phyloP scores from a whole-genome alignment of 92 coral and sea anemone genomes.

The Metridium senile region DNA sequence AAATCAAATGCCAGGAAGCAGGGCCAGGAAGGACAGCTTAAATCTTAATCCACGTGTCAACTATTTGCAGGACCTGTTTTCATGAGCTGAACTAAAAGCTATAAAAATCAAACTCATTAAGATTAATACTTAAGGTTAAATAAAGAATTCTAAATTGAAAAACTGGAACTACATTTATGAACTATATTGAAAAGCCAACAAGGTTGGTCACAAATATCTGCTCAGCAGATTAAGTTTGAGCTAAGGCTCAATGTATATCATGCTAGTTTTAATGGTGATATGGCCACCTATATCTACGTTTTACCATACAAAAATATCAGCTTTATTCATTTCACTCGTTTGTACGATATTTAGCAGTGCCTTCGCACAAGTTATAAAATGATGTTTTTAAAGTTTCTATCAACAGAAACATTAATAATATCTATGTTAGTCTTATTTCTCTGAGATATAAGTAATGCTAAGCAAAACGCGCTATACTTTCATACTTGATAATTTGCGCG shows the following conservation, averaged over 20 bases:
- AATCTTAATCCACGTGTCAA: conserved; percentile 2
- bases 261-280: neutral
- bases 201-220: conserved; percentile 18
- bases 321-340: neutral
- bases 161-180: conserved; percentile 15
- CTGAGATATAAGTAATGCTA: neutral
- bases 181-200: conserved; percentile 14
- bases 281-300: neutral
- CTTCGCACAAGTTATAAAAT: neutral
- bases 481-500: neutral
- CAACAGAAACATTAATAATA: neutral
- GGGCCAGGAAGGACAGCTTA: conserved; percentile 1
- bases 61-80: neutral
- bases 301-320: neutral
- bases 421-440: neutral
- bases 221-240: conserved; percentile 5
- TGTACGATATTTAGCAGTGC: neutral
- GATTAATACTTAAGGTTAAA: neutral
- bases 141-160: conserved; percentile 11
- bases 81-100: neutral
- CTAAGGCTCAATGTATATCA: conserved; percentile 1
- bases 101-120: neutral
- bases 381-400: neutral
- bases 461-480: no score
- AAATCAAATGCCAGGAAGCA: conserved; percentile 16